A percentile compares a stretch with the other conserved stretches of the same genome.
phyloP scores from a whole-genome alignment of 2,888 invertebrate genomes.

The Lissocephala sabroskyi region DNA sequence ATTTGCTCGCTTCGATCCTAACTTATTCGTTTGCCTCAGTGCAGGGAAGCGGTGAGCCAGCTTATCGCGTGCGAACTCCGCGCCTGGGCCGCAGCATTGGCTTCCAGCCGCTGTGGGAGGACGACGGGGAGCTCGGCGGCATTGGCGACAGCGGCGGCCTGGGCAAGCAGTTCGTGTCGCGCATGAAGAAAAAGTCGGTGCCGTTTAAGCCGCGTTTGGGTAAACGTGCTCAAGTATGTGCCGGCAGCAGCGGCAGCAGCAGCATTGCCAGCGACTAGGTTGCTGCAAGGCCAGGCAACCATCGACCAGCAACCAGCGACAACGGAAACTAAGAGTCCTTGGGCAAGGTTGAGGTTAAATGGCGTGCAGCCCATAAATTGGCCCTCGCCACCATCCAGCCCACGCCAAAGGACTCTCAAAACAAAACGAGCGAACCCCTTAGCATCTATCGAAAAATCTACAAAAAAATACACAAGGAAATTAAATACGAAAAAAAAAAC shows the following conservation, averaged over 20 bases:
- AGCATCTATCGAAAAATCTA: conserved; percentile 1
- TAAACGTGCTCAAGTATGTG: conserved; percentile 66
- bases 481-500: not conserved
- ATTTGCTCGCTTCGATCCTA: too few relatives aligned
- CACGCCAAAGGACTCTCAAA: too few relatives aligned
- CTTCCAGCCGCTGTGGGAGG: conserved; percentile 52
- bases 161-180: conserved; percentile 73
- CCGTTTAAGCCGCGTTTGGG: conserved; percentile 73
- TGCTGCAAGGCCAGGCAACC: conserved; percentile 34
- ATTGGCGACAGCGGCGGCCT: conserved; percentile 20
- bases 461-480: not conserved
- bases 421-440: not conserved
- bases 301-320: conserved; percentile 1
- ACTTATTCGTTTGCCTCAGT: too few relatives aligned
- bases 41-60: conserved; percentile 60
- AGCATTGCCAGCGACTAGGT: conserved; percentile 33
- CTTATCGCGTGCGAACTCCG: conserved; percentile 70
- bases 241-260: conserved; percentile 27
- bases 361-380: conserved; percentile 2
- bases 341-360: conserved; percentile 57
- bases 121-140: conserved; percentile 8
- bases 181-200: conserved; percentile 73
- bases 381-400: conserved; percentile 5
- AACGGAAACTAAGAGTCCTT: conserved; percentile 19
- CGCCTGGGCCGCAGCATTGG: conserved; percentile 74